Base-by-base conservation (phyloP, 1,140 invertebrate species). In the Mercenaria mercenaria region DNA sequence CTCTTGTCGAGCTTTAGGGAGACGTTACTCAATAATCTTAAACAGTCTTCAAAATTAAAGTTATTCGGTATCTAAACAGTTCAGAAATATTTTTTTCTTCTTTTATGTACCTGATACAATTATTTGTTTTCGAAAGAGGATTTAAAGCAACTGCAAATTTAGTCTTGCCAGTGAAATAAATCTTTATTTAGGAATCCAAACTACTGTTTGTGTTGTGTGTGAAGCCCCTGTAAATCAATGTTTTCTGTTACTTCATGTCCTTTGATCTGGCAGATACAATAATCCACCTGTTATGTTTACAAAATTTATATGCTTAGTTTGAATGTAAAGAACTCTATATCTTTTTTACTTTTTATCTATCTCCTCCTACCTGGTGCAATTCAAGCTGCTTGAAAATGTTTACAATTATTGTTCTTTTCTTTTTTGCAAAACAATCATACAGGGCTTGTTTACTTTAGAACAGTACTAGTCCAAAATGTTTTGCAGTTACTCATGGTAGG, bases 201-300 rank as follows among this genome's bases (percentile, higher is more conserved):
- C 67, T 29, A 67, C 67, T 39, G 67, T 72, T 39, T 39, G 34
- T 37, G 11, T 67, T 39, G 0, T 39, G 29, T 39, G 15, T 39
- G 15, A 8, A 72, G 67, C 13, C 20, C 1, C 26, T 34, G 32
- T 72, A 72, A 72, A 72, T 72, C 67, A 72, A 72, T 29, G 29
- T 32, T 39, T 41, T 39, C 67, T 72, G 29, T 72, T 72, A 37
- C 37, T 72, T 15, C 4, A 15, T 39, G 34, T 41, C 29, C 67
- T 72, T 72, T 72, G 67, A 72, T 72, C 67, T 72, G 67, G 37
- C 67, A 72, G 26, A 39, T 72, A 72, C 34, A 72, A 37, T 72
- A 72, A 72, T 37, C 67, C 67, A 72, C 67, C 67, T 72, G 67
- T 72, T 72, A 37, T 41, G 34, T 72, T 72, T 23, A 72, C 67